Base-by-base conservation (phyloP, 2,113 vertebrate genomes). In the Nothocercus nigrocapillus region DNA sequence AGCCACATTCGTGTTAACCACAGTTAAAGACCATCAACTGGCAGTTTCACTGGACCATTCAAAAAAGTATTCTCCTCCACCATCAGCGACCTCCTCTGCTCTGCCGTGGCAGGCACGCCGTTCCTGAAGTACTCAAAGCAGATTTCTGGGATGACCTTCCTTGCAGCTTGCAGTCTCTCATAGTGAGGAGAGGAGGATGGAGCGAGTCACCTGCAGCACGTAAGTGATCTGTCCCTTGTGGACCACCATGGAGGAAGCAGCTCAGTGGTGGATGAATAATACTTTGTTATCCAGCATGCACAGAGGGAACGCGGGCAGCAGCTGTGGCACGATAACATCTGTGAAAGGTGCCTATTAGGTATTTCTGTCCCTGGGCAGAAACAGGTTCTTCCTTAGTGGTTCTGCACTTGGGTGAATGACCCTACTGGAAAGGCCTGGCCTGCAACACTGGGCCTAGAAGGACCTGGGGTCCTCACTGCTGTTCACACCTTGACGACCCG, bases 21-120 rank as follows among this genome's bases (percentile, higher is more conserved):
- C 49, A 47, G 1, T 7, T 22, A 42, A 1, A 45, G n/a, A 45
- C 58, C 30, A 40, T 28, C 38, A 42, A 51, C 70, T 7, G 12
- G n/a, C 28, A 51, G 25, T 32, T 67, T 72, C 4, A 5, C 13
- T 0, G 0, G 32, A 70, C 45, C 24, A 13, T 34, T 27, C 11
- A 28, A 34, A 10, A 34, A 38, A 81, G 32, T 34, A 3, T 17
- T 61, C 19, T 28, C 10, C 40, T 61, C n/a, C 7, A 0, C 18
- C 30, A 5, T 5, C 42, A 44, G 30, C 5, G 1, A 30, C 16
- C 40, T 63, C 30, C 16, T 59, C 1, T 6, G n/a, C 20, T 44
- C 28, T 36, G 51, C 10, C 15, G 40, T 15, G 22, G 67, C 73
- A 58, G 45, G 47, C 13, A 13, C 18, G 38, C 8, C 27, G 40